phyloP scores from a whole-genome alignment of 2,113 vertebrate genomes.

The Engraulis encrasicolus region DNA sequence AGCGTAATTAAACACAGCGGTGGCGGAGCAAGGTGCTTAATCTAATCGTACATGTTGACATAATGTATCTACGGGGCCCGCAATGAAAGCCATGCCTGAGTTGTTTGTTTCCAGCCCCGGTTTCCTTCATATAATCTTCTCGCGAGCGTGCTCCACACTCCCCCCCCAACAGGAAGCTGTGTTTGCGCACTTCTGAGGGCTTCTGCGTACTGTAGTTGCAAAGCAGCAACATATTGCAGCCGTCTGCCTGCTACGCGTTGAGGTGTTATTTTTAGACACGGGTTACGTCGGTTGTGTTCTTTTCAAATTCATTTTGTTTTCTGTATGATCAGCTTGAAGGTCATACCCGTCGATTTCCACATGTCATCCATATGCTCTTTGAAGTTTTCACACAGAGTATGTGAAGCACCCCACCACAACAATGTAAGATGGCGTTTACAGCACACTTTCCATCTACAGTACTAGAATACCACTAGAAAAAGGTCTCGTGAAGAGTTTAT shows the following conservation, averaged over 20 bases:
- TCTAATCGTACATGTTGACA: slow-evolving; percentile 44
- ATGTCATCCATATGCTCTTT: background rate
- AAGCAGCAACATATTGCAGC: no score
- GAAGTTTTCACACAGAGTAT: background rate
- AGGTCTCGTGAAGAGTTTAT: background rate
- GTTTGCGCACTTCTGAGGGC: background rate
- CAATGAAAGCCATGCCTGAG: background rate
- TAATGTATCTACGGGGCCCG: background rate
- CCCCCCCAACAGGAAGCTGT: background rate
- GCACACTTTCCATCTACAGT: background rate
- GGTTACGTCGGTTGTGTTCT: no score
- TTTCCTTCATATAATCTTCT: background rate
- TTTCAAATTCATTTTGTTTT: no score
- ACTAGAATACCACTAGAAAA: background rate
- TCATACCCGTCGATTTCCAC: no score
- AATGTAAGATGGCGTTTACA: background rate
- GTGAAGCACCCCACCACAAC: background rate
- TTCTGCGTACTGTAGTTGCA: no score
- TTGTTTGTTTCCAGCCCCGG: background rate
- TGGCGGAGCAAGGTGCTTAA: slow-evolving; percentile 34
- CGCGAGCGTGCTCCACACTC: background rate
- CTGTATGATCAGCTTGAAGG: no score
- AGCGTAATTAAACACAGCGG: slow-evolving; percentile 33
- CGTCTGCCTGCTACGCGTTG: no score
- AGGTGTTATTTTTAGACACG: no score